Evolutionary conservation across 2,888 invertebrate genomes (phyloP), one percentile per base, ranked within the genome.

Genomic region (Sarcophaga carnaria): DNA sequence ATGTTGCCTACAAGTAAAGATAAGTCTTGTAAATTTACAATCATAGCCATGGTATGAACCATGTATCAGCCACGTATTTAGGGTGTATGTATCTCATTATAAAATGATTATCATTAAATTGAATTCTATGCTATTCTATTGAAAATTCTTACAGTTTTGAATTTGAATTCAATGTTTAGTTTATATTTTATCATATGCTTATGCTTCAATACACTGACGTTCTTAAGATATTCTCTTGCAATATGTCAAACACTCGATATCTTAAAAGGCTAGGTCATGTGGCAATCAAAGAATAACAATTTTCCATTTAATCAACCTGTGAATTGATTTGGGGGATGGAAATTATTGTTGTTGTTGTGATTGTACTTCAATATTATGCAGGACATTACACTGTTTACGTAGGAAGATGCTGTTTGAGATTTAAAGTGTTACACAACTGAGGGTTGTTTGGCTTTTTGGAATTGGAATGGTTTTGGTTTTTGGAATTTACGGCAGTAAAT

Each of bases 301-400:
- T 82, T 85, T 86, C 75, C 71, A 86, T 67, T 82, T 71, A 83
- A 82, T 74, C n/a, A 82, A 83, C 67, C 76, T 20, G 80, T 71
- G 76, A 72, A 66, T 71, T 82, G 62, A 37, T 60, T 45, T 62
- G 25, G 20, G 20, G 45, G 2, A n/a, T n/a, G n/a, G n/a, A 10
- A 3, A 37, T 37, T 37, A 0, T 4, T 27, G 27, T 27, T 37
- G 6, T 1, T 37, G 6, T 6, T 37, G 37, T 37, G 6, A 6
- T 6, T 37, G 6, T 6, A 6, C 37, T 37, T 6, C 37, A 37
- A 37, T 37, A 37, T 37, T 6, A 37, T 37, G 6, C 6, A 37
- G 6, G 6, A 6, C 6, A 37, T 6, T 37, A 37, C 37, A 37
- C 37, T 37, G 37, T 37, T 6, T 37, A 37, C 6, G 6, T 6